Evolutionary conservation across 2,888 invertebrate genomes (phyloP).

Genomic region (Eupsilia transversa): DNA sequence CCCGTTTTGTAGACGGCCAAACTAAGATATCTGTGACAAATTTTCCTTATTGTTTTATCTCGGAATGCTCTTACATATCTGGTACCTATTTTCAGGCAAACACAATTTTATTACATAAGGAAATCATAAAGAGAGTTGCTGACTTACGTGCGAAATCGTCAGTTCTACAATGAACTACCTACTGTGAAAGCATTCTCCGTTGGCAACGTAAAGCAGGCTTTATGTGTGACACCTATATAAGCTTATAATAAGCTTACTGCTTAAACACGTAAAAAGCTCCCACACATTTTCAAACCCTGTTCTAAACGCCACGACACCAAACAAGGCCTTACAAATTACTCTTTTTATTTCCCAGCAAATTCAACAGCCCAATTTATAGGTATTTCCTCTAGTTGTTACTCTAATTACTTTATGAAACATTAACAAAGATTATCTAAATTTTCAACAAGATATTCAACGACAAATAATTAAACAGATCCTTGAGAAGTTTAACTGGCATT

Average conservation of each 20-base stretch:
- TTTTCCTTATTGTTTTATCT: neutral
- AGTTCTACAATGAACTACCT: neutral
- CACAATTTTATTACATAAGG: too few relatives aligned
- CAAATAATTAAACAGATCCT: conserved; percentile 50
- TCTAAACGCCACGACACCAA: neutral
- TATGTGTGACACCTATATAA: neutral
- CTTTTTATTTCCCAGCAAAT: neutral
- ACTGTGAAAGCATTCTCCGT: too few relatives aligned
- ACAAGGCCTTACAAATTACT: neutral
- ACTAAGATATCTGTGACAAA: neutral
- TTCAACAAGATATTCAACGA: conserved; percentile 43
- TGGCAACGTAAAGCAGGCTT: too few relatives aligned
- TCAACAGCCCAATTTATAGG: neutral
- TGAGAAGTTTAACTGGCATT: conserved; percentile 16
- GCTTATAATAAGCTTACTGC: neutral
- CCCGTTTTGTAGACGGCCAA: neutral
- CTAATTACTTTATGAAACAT: conserved; percentile 36
- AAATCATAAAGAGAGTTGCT: neutral
- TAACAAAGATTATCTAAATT: conserved; percentile 61
- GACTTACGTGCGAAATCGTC: neutral
- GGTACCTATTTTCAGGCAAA: neutral
- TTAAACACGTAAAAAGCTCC: neutral
- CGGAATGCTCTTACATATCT: too few relatives aligned
- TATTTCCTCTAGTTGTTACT: conserved; percentile 4
- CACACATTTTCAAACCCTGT: neutral